Evolutionary conservation across 2,888 invertebrate species (phyloP).

Genomic region (Sycophila texana): DNA sequence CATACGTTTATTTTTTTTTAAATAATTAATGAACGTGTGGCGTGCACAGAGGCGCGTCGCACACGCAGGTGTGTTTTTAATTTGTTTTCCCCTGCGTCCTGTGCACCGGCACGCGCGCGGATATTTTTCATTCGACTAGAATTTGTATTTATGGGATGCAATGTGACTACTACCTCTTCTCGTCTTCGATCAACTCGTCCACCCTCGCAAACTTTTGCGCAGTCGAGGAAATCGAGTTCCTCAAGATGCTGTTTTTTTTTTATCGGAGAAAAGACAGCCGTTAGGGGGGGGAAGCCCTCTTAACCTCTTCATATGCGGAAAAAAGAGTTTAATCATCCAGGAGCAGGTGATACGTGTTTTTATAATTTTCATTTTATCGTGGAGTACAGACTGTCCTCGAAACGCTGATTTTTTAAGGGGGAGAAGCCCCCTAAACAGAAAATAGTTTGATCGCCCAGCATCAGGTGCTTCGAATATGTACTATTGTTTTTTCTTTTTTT

Average conservation of each 20-base stretch:
- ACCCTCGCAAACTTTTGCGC: conserved; percentile 36
- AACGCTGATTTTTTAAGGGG: no score
- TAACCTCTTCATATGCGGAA: conserved; percentile 20
- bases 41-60: conserved; percentile 32
- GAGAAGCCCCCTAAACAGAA: no score
- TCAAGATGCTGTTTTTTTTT: background rate
- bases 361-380: background rate
- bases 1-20: conserved; percentile 41
- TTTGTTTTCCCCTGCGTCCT: background rate
- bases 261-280: background rate
- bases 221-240: conserved; percentile 16
- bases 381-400: no score
- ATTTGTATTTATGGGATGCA: conserved; percentile 71
- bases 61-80: background rate
- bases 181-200: background rate
- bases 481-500: no score
- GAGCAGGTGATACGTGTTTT: background rate
- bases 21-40: conserved; percentile 48
- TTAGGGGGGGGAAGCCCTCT: background rate
- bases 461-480: no score
- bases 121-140: conserved; percentile 73
- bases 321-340: background rate
- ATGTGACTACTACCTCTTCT: conserved; percentile 65
- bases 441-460: no score
- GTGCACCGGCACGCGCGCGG: conserved; percentile 47